These are phyloP conservation scores for Upupa epops DNA, from an alignment of 2,113 vertebrate species.

Conservation along the genomic window DNA sequence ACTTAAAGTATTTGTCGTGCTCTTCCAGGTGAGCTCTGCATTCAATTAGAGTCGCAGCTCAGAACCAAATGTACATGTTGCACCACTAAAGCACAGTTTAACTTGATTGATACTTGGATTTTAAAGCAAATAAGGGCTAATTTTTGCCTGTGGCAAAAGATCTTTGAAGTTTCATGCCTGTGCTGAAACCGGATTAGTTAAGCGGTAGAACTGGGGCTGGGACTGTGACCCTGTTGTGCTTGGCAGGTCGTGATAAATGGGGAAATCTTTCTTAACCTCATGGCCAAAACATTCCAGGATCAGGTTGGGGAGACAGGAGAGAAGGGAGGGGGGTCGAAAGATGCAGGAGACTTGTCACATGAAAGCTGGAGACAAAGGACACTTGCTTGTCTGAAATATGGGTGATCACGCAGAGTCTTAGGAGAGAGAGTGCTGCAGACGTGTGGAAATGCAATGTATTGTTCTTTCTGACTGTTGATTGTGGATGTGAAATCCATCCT, in stretches of 20 bases:
- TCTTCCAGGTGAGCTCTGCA: conserved; percentile 10
- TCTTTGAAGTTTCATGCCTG: conserved; percentile 71
- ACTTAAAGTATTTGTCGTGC: neutral
- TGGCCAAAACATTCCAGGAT: conserved; percentile 75
- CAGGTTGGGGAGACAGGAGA: conserved; percentile 1
- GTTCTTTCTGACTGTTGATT: neutral
- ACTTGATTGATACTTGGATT: conserved; percentile 71
- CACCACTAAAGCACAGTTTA: conserved; percentile 34
- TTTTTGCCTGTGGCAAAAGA: conserved; percentile 69
- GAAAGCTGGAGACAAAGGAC: neutral
- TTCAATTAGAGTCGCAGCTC: conserved; percentile 17
- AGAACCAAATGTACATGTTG: neutral
- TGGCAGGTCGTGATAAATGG: conserved; percentile 79
- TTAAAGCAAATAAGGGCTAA: conserved; percentile 71
- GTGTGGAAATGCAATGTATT: neutral
- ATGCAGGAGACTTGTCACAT: neutral
- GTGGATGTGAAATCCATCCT: neutral
- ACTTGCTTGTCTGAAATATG: neutral
- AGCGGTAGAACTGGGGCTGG: conserved; percentile 45
- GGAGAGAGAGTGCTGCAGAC: neutral
- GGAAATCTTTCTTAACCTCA: conserved; percentile 72
- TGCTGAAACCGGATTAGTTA: conserved; percentile 66
- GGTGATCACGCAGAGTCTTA: neutral
- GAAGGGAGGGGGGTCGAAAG: neutral
- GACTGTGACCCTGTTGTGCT: conserved; percentile 68